Evolutionary conservation across 1,140 invertebrate genomes (phyloP).

Genomic region (Leptopilina clavipes): DNA sequence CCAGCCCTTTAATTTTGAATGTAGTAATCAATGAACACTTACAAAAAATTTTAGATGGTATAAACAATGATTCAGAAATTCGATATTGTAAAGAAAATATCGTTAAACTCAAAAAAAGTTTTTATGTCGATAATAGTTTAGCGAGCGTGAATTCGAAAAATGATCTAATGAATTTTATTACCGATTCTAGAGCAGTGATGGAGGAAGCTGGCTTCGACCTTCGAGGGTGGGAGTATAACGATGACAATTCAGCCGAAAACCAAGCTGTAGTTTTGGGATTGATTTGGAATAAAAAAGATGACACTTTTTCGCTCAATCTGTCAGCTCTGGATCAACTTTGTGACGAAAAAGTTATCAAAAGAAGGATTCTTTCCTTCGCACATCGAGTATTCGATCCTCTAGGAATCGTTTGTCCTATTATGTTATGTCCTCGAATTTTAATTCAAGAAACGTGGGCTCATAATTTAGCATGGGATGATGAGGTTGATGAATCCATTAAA

Average conservation of each 20-base stretch:
- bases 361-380: neutral
- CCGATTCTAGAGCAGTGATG: neutral
- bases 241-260: neutral
- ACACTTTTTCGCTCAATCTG: slow-evolving; percentile 16
- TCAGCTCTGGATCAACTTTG: neutral
- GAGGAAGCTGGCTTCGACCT: slow-evolving; percentile 16
- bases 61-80: neutral
- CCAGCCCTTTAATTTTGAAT: slow-evolving; percentile 39
- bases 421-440: slow-evolving; percentile 52
- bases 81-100: neutral
- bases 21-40: no score
- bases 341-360: slow-evolving; percentile 29
- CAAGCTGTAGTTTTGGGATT: neutral
- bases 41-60: neutral
- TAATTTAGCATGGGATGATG: slow-evolving; percentile 57
- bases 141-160: neutral
- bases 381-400: slow-evolving; percentile 60
- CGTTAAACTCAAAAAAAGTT: neutral
- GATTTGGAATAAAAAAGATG: neutral
- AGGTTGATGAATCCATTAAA: slow-evolving; percentile 33
- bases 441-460: slow-evolving; percentile 42
- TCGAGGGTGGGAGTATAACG: slow-evolving; percentile 18
- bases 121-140: slow-evolving; percentile 7
- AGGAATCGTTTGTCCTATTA: slow-evolving; percentile 57
- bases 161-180: slow-evolving; percentile 1